Base-by-base conservation (phyloP, 92 coral and sea anemone genomes). In the Actinostola sp. region DNA sequence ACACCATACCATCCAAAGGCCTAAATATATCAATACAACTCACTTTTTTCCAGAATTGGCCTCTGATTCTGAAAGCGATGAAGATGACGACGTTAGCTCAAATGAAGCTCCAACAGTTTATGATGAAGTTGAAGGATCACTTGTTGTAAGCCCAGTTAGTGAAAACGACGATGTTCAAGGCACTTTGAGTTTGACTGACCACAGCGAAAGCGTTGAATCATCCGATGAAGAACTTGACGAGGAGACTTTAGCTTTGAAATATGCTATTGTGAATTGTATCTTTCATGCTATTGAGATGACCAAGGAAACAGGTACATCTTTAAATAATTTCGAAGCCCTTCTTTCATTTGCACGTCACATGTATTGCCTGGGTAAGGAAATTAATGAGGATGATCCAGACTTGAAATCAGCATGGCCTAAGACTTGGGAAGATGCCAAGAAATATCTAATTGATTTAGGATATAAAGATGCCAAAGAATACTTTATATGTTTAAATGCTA, bases 341-440 rank as follows among this genome's bases (percentile, higher is more conserved):
- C 90, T 85, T 27, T 66, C 73, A 36, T 80, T 46, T 80, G 90
- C 90, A 25, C 78, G 75, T n/a, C 79, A 70, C 19, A 78, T 84
- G 85, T 84, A 78, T 72, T 81, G 91, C 79, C 66, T 79, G 33
- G 85, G 89, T 23, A 58, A 73, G 51, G 65, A 61, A 16, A 36
- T 85, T 15, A 61, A 73, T 43, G 76, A 79, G 38, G 61, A 85
- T n/a, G 86, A 86, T 36, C 78, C 59, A 45, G 58, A 38, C 28
- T 14, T 68, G 45, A 82, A 75, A 75, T n/a, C 1, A 14, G 23
- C 23, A 3, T 86, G 83, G 91, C 86, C 82, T 15, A 69, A 75
- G 29, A 72, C 70, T 72, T 85, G 90, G 90, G 69, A 61, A 7
- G 45, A 20, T 34, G 80, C 91, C 58, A 53, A 81, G 63, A 65